These are phyloP conservation scores for Cercopithecus neglectus DNA, from an alignment of 2,797 vertebrate genomes.

Conservation along the genomic window DNA sequence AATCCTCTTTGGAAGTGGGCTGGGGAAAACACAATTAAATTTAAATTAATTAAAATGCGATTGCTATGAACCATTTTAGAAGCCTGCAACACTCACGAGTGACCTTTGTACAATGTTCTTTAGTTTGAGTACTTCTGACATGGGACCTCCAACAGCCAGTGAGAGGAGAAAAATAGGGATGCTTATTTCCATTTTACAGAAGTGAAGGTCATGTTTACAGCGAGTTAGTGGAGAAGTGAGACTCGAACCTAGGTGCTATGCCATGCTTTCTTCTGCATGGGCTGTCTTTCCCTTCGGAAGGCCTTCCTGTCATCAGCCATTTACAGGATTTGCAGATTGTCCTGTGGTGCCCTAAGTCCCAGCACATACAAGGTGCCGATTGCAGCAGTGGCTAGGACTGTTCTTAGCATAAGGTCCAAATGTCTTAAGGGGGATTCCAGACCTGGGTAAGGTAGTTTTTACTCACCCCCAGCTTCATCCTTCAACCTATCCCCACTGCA, in stretches of 20 bases:
- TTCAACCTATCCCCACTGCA: not conserved
- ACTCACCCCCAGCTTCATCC: not conserved
- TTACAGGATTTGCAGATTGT: not conserved
- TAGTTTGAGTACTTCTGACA: not conserved
- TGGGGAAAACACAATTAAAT: not conserved
- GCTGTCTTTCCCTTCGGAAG: not conserved
- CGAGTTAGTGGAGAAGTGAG: not conserved
- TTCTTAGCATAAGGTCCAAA: not conserved
- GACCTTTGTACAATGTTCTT: not conserved
- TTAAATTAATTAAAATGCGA: not conserved
- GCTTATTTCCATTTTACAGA: not conserved
- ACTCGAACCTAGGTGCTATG: not conserved
- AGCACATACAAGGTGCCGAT: not conserved
- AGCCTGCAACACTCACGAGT: not conserved
- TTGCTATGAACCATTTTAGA: not conserved
- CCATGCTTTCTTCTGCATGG: not conserved
- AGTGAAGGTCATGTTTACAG: not conserved
- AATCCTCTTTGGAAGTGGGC: not conserved
- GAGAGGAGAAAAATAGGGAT: not conserved
- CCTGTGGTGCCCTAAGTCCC: not conserved
- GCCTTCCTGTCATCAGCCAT: not conserved
- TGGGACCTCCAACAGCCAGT: not conserved
- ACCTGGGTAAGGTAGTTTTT: not conserved
- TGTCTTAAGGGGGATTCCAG: not conserved
- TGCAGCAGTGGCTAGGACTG: fast-evolving